Evolutionary conservation across 2,797 vertebrate genomes (phyloP), one percentile per base, ranked within the genome.

Genomic region (Odontamblyopus rebecca): DNA sequence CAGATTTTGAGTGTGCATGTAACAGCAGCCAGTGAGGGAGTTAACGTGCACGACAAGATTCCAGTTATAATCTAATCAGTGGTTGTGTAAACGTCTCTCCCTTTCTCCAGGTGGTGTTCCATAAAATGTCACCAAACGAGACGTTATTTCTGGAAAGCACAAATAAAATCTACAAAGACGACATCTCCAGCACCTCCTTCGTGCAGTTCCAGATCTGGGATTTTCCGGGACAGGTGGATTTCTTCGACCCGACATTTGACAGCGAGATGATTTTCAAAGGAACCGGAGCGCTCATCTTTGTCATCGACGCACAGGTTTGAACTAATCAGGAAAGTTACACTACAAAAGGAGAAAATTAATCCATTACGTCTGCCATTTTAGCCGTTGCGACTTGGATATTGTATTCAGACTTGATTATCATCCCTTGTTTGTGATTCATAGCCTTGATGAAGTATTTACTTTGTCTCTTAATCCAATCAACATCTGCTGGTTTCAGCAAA

Each of bases 201-300:
- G 96, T 98, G 82, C 98, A 97, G 91, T 98, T 98, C 88, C 97
- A 98, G 87, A 98, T 98, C 78, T 98, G 97, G 97, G 97, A 98
- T 88, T 98, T 98, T 75, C 97, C 97, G 44, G 97, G 96, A n/a
- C 97, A 98, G 86, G 96, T 98, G 91, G 97, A 98, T 89, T 98
- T 98, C 90, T 98, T 98, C 82, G 97, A 98, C 79, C 96, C 97
- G 9, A 95, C 96, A 0, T 98, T 98, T 88, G 97, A 98, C 91
- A 97, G 97, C 0, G 96, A 98, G 92, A 98, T 98, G 96, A 98
- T 98, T 84, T 98, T 98, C 93, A 95, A 95, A 83, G 97, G 97
- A 80, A 96, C 97, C 0, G 97, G 97, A 70, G 97, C 97, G 5
- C 91, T 98, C 86, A 98, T 98, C 88, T 98, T 98, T 83, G 97